Evolutionary conservation across 2,797 vertebrate genomes (phyloP), one percentile per base, ranked within the genome.

Genomic region (Sorex maritimensis): DNA sequence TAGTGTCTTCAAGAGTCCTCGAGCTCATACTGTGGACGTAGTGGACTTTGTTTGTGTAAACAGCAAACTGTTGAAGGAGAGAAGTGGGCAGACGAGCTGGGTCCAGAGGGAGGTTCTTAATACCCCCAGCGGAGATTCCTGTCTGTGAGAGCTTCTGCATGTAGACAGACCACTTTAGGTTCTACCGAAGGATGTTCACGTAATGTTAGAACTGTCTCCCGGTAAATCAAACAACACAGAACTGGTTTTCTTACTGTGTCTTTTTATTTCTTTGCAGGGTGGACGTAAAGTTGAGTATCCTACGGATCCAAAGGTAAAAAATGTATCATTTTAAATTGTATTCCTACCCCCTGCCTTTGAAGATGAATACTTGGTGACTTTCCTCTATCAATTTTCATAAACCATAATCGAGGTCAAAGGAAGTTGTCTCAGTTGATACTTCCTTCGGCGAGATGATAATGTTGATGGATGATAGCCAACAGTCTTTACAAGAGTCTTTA

Each of bases 271-370:
- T 93, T 86, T 94, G 75, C 97, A 99, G 99, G 99, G 99, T 91
- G 97, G 98, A 68, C 98, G 99, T 93, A 99, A 97, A 96, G 99
- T 99, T 97, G 99, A 99, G 97, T 98, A 97, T 94, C 98, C 99
- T 21, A 97, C 97, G 73, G 99, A 99, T 49, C 98, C 98, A 80
- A 99, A 99, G 99, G 99, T 99, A 98, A 97, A 96, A 95, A 17
- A 26, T 65, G 19, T 19, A 14, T 55, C 17, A 15, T 14, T 83
- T 14, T 68, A 80, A 1, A 63, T 68, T 96, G 19, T 46, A 49
- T 84, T 92, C 68, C 34, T 11, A 28, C 0, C 49, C n/a, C 10
- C 28, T 84, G 38, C 71, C 41, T 38, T 6, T 26, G 38, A 83
- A 74, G 24, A 26, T 55, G 61, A 49, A 24, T 3, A 2, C 13